These are phyloP conservation scores for Scolopax rusticola DNA, from an alignment of 2,797 vertebrate genomes.

Conservation along the genomic window DNA sequence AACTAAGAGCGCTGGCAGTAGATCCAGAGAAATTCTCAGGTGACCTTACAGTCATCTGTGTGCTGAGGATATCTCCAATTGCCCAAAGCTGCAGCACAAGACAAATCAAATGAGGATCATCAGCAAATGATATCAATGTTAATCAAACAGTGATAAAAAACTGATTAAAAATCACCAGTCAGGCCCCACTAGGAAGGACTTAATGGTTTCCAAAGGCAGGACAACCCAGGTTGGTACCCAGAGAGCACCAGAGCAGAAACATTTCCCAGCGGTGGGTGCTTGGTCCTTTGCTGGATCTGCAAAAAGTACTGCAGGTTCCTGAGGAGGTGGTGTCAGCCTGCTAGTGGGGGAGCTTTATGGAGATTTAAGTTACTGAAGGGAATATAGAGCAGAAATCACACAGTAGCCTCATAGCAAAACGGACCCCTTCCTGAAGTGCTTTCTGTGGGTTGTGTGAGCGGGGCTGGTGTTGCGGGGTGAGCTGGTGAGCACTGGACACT, in stretches of 20 bases:
- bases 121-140: neutral
- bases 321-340: neutral
- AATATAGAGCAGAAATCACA: neutral
- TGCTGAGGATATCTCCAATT: neutral
- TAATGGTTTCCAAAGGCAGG: neutral
- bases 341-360: neutral
- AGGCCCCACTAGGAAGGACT: neutral
- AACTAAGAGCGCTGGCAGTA: neutral
- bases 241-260: neutral
- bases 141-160: neutral
- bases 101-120: neutral
- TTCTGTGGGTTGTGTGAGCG: neutral
- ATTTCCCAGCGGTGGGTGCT: neutral
- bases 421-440: neutral
- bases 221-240: neutral
- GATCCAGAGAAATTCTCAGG: neutral
- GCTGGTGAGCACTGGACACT: accelerated
- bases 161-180: neutral
- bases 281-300: neutral
- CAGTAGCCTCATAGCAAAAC: neutral
- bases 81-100: neutral
- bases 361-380: neutral
- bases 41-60: neutral
- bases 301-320: neutral
- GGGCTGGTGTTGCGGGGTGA: neutral